A percentile compares a stretch with the other conserved stretches of the same genome.
These are phyloP conservation scores for Acleris sparsana DNA, from an alignment of 2,888 invertebrate genomes.

Conservation along the genomic window DNA sequence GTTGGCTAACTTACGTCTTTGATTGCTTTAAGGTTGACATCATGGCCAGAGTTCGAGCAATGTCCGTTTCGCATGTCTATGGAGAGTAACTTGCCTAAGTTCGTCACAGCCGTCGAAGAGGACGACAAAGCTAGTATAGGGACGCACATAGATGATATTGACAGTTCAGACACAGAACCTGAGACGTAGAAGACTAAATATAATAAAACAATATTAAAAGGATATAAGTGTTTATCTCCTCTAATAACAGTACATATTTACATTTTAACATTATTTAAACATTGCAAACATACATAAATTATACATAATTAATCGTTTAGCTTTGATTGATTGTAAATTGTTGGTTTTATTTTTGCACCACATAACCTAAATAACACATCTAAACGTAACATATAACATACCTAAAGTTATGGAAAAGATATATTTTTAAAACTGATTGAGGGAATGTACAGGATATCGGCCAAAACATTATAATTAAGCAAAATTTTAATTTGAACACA, in stretches of 20 bases:
- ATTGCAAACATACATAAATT: slow-evolving; percentile 19
- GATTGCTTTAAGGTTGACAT: slow-evolving; percentile 72
- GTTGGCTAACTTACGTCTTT: no score
- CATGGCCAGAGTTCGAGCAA: slow-evolving; percentile 86
- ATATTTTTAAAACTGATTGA: no score
- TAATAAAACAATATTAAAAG: slow-evolving; percentile 52
- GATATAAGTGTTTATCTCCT: slow-evolving; percentile 52
- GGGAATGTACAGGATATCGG: no score
- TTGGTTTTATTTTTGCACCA: slow-evolving; percentile 1
- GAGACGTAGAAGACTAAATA: slow-evolving; percentile 46
- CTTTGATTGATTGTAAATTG: neutral
- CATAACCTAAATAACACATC: neutral
- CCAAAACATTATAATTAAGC: no score
- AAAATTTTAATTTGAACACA: no score
- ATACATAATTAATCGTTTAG: no score
- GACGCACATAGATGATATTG: slow-evolving; percentile 64
- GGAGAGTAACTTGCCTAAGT: slow-evolving; percentile 84
- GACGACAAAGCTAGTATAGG: slow-evolving; percentile 57
- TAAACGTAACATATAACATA: neutral
- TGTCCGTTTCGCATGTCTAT: slow-evolving; percentile 86
- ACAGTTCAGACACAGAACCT: slow-evolving; percentile 59
- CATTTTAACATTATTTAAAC: slow-evolving; percentile 44
- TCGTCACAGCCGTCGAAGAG: slow-evolving; percentile 61
- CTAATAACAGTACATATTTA: slow-evolving; percentile 48
- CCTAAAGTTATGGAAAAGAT: neutral